These are phyloP conservation scores for Bombus difficillimus DNA, from an alignment of 1,140 invertebrate genomes.

Conservation along the genomic window DNA sequence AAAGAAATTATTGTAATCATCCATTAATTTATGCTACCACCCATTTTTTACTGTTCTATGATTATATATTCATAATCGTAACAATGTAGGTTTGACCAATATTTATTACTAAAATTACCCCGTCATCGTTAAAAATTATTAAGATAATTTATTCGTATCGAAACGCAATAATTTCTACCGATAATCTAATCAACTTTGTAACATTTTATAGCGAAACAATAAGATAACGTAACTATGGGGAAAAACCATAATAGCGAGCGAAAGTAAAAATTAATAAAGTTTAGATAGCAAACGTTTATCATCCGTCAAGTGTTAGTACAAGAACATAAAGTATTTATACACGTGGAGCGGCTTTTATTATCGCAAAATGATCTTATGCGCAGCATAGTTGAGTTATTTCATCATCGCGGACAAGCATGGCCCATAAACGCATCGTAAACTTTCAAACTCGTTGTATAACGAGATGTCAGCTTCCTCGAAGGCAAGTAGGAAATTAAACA, in stretches of 20 bases:
- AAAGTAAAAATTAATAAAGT: background rate
- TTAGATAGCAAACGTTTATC: background rate
- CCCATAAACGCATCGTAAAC: constrained; percentile 10
- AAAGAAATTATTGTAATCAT: too few species aligned
- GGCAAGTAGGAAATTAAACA: background rate
- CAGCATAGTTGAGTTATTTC: background rate
- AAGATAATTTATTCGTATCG: background rate
- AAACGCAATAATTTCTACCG: background rate
- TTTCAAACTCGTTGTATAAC: background rate
- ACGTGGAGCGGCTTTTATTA: background rate
- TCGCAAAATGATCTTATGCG: background rate
- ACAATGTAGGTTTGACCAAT: too few species aligned
- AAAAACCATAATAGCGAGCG: background rate
- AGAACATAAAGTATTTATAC: background rate
- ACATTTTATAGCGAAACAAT: background rate
- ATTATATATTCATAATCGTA: background rate
- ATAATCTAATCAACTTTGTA: background rate
- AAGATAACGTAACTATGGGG: background rate
- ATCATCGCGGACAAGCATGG: background rate
- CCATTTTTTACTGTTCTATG: background rate
- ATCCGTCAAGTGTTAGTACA: background rate
- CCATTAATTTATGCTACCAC: too few species aligned
- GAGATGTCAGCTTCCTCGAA: background rate
- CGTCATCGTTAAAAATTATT: background rate
- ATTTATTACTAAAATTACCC: too few species aligned